A percentile compares a stretch with the other conserved stretches of the same genome.
phyloP scores from a whole-genome alignment of 2,888 invertebrate species.

The Erebia palarica region DNA sequence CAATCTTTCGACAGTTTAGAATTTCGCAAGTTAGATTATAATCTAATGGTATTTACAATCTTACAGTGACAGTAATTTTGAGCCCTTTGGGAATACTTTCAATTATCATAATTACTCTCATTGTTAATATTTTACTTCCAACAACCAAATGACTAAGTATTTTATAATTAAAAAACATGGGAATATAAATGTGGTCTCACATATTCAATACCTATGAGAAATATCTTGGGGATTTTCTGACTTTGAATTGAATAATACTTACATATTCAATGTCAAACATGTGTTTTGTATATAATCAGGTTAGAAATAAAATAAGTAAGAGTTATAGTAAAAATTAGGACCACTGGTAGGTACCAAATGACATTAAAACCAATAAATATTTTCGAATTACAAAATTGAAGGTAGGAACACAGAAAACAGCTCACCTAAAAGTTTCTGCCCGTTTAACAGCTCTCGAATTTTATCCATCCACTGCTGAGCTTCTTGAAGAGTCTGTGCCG shows the following conservation, averaged over 20 bases:
- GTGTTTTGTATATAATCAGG: neutral
- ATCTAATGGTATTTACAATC: too few relatives aligned
- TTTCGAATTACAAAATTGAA: constrained; percentile 28
- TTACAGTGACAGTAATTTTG: too few relatives aligned
- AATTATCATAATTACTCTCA: neutral
- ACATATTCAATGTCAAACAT: neutral
- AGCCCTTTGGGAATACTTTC: neutral
- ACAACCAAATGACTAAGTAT: neutral
- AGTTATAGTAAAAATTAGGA: neutral
- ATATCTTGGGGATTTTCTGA: neutral
- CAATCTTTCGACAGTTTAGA: too few relatives aligned
- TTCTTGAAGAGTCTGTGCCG: constrained; percentile 84
- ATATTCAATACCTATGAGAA: neutral
- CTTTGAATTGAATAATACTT: neutral
- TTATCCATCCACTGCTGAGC: constrained; percentile 87
- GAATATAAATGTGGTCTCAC: neutral
- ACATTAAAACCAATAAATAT: constrained; percentile 3
- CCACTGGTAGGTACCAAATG: neutral
- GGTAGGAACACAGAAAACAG: constrained; percentile 33
- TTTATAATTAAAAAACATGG: neutral
- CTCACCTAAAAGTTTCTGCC: constrained; percentile 67
- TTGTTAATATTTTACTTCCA: constrained; percentile 2
- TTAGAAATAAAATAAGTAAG: neutral
- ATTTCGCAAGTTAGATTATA: too few relatives aligned
- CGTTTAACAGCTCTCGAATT: constrained; percentile 78